Evolutionary conservation across 2,113 vertebrate genomes (phyloP).

Genomic region (Bettongia penicillata): DNA sequence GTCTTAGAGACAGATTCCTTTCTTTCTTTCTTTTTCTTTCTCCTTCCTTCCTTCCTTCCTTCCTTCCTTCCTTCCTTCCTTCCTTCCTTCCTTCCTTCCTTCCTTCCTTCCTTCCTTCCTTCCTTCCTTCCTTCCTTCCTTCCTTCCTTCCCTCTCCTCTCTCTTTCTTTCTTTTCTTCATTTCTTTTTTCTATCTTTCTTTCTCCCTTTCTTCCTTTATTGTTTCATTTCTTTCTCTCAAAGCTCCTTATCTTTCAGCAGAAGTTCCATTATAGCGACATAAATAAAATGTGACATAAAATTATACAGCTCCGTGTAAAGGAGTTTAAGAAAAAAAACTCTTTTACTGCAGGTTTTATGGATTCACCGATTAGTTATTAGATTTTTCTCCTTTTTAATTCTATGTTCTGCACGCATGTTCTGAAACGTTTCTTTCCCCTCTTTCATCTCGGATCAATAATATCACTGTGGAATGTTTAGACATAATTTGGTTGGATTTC

Average conservation of each 20-base stretch:
- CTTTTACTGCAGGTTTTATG: constrained; percentile 79
- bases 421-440: constrained; percentile 6
- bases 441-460: constrained; percentile 52
- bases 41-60: constrained; percentile 28
- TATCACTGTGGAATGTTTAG: background rate
- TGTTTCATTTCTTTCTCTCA: constrained; percentile 59
- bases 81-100: constrained; percentile 31
- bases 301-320: constrained; percentile 77
- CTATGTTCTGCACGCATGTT: background rate
- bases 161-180: background rate
- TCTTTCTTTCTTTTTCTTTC: constrained; percentile 54
- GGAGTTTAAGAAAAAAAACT: constrained; percentile 74
- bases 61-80: no score
- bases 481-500: constrained; percentile 7
- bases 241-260: constrained; percentile 51
- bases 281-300: constrained; percentile 82
- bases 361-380: constrained; percentile 78
- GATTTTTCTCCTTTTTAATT: constrained; percentile 77
- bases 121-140: constrained; percentile 27
- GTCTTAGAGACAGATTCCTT: background rate
- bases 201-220: constrained; percentile 40
- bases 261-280: constrained; percentile 72
- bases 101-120: background rate
- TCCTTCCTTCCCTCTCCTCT: background rate
- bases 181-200: constrained; percentile 35